These are phyloP conservation scores for Calliphora vomitoria DNA, from an alignment of 2,888 invertebrate genomes.

Conservation along the genomic window DNA sequence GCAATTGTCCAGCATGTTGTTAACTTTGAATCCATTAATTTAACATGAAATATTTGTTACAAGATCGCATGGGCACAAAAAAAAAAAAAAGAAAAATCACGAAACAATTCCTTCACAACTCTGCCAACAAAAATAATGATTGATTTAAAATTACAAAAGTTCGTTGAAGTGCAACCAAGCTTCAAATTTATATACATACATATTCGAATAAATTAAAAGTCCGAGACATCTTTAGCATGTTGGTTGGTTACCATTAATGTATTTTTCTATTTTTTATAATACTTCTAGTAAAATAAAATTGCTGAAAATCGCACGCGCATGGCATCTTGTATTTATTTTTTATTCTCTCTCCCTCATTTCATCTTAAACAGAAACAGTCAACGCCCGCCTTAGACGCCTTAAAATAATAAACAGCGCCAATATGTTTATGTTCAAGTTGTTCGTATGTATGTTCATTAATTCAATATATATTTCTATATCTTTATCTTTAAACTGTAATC, in stretches of 20 bases:
- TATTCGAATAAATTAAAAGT: constrained; percentile 12
- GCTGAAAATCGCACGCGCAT: constrained; percentile 22
- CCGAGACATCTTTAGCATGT: constrained; percentile 37
- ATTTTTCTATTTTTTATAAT: background rate
- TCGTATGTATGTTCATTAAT: constrained; percentile 9
- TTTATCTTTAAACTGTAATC: constrained; percentile 38
- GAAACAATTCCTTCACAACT: background rate
- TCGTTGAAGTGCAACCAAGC: constrained; percentile 30
- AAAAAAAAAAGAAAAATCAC: background rate
- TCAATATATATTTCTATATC: background rate
- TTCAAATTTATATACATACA: background rate
- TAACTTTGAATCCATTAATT: too few species aligned
- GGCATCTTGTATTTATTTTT: background rate
- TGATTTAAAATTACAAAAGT: background rate
- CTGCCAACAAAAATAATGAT: background rate
- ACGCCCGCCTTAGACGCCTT: constrained; percentile 39
- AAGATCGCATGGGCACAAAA: too few species aligned
- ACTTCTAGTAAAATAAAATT: background rate
- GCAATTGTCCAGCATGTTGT: too few species aligned
- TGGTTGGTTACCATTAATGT: background rate
- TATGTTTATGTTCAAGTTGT: constrained; percentile 9
- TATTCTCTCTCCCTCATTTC: background rate
- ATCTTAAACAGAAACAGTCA: constrained; percentile 40
- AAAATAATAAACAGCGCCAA: constrained; percentile 11
- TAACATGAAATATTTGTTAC: too few species aligned